Base-by-base conservation (phyloP, 2,113 vertebrate species). In the Neomonachus schauinslandi region DNA sequence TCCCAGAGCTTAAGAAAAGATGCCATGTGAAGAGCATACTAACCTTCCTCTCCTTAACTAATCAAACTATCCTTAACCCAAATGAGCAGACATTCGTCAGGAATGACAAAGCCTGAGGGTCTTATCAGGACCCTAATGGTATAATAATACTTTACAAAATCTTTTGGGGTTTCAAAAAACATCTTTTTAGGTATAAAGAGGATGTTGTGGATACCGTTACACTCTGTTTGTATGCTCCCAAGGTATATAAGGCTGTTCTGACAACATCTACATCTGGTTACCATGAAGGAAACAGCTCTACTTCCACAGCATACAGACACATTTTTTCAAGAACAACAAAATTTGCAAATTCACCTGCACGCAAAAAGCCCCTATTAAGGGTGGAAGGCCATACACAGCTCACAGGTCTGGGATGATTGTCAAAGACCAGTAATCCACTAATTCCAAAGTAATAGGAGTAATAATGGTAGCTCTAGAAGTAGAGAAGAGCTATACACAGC, bases 391-490 rank as follows among this genome's bases (percentile, higher is more conserved):
- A 1, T 12, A 2, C 21, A 14, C 42, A 21, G 67, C 24, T 26
- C 22, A 26, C 2, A 7, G 26, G 5, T 83, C 91, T 49, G 9
- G 22, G 51, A 6, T 46, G 14, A 36, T 39, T 7, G 12, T 59
- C 22, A 5, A 79, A 39, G 39, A 67, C 9, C 10, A 49, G 5
- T 16, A 31, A 93, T 31, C 69, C 36, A 14, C 4, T 2, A 46
- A 51, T 67, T 74, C 46, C 42, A 51, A 49, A 65, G 8, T 21
- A 39, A 42, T 21, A 22, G 12, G 13, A 16, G 39, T 3, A 33
- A 72, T 10, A 9, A 11, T 0, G 7, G 31, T 55, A 12, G 6
- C 21, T 33, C 15, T 1, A n/a, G 26, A 46, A 67, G 11, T 3
- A 28, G 46, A 28, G 31, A 18, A 16, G 33, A 16, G 0, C 5